phyloP scores from a whole-genome alignment of 2,888 invertebrate species.

The Acanthococcus lagerstroemiae region DNA sequence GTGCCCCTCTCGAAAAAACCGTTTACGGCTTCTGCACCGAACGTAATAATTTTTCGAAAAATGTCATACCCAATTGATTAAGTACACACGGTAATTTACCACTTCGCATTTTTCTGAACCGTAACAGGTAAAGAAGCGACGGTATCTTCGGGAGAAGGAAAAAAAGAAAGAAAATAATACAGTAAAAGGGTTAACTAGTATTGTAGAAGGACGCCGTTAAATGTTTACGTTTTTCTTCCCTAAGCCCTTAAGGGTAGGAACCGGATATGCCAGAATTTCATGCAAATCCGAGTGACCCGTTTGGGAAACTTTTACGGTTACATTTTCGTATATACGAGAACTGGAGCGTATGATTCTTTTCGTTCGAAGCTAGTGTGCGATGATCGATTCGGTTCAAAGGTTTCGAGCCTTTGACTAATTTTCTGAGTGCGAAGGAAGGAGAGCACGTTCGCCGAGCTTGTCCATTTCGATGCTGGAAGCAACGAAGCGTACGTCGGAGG shows the following conservation, averaged over 20 bases:
- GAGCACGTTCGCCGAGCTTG: too few species aligned
- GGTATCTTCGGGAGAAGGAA: not conserved
- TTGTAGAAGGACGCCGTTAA: constrained; percentile 13
- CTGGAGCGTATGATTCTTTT: not conserved
- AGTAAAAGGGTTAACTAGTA: constrained; percentile 23
- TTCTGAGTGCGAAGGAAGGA: too few species aligned
- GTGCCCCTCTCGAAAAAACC: not conserved
- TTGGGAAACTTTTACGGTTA: constrained; percentile 12
- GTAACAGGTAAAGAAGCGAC: not conserved
- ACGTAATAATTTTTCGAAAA: constrained; percentile 18
- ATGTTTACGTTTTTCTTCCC: constrained; percentile 13
- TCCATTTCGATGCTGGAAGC: too few species aligned
- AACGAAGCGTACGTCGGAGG: too few species aligned
- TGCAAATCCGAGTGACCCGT: constrained; percentile 21
- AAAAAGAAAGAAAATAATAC: constrained; percentile 4
- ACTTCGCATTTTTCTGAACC: constrained; percentile 4
- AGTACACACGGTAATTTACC: constrained; percentile 17
- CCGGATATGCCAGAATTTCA: constrained; percentile 24
- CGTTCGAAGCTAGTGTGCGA: not conserved
- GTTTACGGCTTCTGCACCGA: constrained; percentile 9
- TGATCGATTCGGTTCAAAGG: not conserved
- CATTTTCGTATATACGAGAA: not conserved
- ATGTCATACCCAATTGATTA: constrained; percentile 10
- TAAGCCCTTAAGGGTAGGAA: constrained; percentile 12
- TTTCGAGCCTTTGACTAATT: not conserved